A percentile compares a stretch with the other conserved stretches of the same genome.
phyloP scores from a whole-genome alignment of 1,140 invertebrate genomes.

The Drosophila prosaltans region DNA sequence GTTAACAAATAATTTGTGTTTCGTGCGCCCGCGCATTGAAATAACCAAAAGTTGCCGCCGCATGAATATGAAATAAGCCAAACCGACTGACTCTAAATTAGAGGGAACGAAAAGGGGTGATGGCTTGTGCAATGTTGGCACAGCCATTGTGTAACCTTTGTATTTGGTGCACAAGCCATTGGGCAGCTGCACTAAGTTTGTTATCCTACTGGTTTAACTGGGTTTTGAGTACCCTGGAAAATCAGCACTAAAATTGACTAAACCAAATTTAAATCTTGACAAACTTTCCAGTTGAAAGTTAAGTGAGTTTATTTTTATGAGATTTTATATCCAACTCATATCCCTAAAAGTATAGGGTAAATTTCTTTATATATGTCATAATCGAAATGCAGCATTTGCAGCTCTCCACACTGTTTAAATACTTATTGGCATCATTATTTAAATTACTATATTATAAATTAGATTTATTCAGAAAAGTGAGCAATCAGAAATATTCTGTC shows the following conservation, averaged over 20 bases:
- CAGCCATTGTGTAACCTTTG: constrained; percentile 16
- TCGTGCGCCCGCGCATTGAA: constrained; percentile 41
- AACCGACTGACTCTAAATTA: neutral
- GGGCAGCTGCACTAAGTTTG: constrained; percentile 49
- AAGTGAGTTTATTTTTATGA: no score
- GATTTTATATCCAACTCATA: no score
- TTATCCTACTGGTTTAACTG: constrained; percentile 36
- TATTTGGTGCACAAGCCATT: constrained; percentile 42
- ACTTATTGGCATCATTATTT: no score
- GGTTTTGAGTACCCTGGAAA: constrained; percentile 43
- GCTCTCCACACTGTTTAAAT: no score
- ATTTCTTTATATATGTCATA: no score
- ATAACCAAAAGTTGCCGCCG: constrained; percentile 48
- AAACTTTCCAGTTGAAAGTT: no score
- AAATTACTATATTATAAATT: no score
- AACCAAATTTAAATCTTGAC: neutral
- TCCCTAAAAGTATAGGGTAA: no score
- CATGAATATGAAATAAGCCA: constrained; percentile 57
- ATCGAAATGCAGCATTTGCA: no score
- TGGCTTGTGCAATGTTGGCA: neutral
- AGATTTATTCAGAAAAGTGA: no score
- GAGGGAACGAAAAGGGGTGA: constrained; percentile 11
- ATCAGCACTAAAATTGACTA: neutral
- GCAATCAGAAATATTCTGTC: neutral
- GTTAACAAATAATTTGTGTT: constrained; percentile 64